Evolutionary conservation across 53 echinoderm and acorn worm species (phyloP).

Genomic region (Glandiceps talaboti): DNA sequence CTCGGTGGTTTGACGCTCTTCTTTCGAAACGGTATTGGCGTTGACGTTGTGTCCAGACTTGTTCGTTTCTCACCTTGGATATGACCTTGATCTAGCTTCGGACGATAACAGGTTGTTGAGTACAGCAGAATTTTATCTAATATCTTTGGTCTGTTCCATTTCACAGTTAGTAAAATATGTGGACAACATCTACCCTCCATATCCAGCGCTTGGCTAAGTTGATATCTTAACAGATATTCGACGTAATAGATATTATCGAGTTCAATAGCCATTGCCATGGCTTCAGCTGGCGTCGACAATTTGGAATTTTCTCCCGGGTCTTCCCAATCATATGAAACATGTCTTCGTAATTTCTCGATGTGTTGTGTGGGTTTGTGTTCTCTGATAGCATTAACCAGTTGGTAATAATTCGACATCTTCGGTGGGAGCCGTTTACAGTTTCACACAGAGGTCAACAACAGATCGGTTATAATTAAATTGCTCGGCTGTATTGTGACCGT

Average conservation of each 20-base stretch:
- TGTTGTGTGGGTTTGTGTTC: not conserved
- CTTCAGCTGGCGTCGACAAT: constrained; percentile 3
- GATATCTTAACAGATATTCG: constrained; percentile 13
- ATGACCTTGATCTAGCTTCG: too few species aligned
- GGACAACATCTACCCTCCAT: constrained; percentile 7
- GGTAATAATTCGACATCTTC: not conserved
- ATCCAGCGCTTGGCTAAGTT: constrained; percentile 4
- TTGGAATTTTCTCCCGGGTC: not conserved
- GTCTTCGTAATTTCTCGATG: not conserved
- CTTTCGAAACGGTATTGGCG: not conserved
- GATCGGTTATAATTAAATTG: too few species aligned
- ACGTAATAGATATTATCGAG: constrained; percentile 19
- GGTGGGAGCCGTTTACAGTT: too few species aligned
- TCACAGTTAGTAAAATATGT: constrained; percentile 22
- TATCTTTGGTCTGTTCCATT: constrained; percentile 3
- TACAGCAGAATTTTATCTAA: constrained; percentile 22
- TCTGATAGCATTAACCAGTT: not conserved
- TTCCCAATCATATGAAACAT: not conserved
- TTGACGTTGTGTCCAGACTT: not conserved
- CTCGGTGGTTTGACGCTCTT: not conserved
- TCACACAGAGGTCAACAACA: too few species aligned
- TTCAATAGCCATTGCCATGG: constrained; percentile 16
- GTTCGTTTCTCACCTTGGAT: not conserved
- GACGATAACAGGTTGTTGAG: not conserved
- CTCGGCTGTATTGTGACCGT: too few species aligned